Base-by-base conservation (phyloP, 2,797 vertebrate species). In the Brachyalestes nurse region DNA sequence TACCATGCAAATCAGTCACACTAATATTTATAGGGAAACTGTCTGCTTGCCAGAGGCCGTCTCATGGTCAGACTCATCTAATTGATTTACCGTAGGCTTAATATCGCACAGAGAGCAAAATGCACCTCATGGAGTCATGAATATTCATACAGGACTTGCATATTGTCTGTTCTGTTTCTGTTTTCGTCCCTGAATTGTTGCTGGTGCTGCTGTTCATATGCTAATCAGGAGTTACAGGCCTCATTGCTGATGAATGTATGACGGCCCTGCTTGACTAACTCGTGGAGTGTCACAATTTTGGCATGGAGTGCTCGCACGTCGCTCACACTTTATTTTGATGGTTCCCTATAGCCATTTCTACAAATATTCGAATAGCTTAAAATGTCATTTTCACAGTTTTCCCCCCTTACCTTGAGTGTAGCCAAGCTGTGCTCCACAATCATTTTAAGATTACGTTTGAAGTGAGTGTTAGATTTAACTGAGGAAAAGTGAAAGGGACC, bases 61-160 rank as follows among this genome's bases (percentile, higher is more conserved):
- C 53, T 80, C 40, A 67, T 47, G 62, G 40, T 60, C 79, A 61
- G 53, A 51, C 25, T 28, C 40, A 38, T 80, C 69, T 72, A 73
- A 34, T 21, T 51, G 72, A 75, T 49, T 34, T 61, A 23, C 25
- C 14, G 64, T 38, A 3, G 42, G 64, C 12, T 17, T 81, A 62
- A 76, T 75, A 75, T 81, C 21, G 64, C 72, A 21, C 42, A 19
- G 38, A 34, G 55, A 62, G 72, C 72, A 55, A 17, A 73, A 66
- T 42, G 40, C 61, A n/a, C 72, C 72, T 75, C 72, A 81, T 70
- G 72, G 34, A 55, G 64, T 75, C 72, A 81, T 81, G 79, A 81
- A 81, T 81, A 81, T 75, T 81, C 57, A 70, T 74, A 61, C 25
- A 8, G 14, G 2, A 10, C 28, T 34, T 8, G 42, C 69, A 71